Conservation (phyloP, 2,113 vertebrate species). For the Pogonocichla stellata region DNA sequence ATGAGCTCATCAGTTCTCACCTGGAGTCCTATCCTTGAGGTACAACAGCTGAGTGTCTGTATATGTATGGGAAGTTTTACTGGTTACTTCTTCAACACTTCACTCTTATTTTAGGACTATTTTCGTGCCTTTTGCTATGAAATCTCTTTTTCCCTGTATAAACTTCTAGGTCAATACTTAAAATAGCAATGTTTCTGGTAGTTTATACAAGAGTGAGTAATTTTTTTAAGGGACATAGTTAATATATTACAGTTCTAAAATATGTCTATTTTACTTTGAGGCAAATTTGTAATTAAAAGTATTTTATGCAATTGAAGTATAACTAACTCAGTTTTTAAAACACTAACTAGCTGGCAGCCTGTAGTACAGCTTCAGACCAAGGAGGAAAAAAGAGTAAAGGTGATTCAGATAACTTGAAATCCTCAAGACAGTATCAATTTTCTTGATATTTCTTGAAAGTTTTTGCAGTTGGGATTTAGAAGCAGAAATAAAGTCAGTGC, state of each 20-base stretch:
- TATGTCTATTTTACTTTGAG: not conserved
- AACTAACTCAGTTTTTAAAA: not conserved
- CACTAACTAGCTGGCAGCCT: not conserved
- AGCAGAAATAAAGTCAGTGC: not conserved
- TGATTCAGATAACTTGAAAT: not conserved
- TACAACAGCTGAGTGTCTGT: slow-evolving; percentile 19
- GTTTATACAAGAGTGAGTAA: not conserved
- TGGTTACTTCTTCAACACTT: not conserved
- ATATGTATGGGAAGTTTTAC: not conserved
- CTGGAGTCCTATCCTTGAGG: slow-evolving; percentile 95
- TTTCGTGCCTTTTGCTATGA: not conserved
- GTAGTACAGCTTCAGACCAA: not conserved
- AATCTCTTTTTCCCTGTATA: not conserved
- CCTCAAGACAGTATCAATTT: not conserved
- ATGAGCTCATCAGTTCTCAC: slow-evolving; percentile 95
- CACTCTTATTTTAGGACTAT: not conserved
- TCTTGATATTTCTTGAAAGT: not conserved
- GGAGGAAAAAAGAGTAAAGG: not conserved
- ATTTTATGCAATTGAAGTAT: not conserved
- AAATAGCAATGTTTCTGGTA: not conserved
- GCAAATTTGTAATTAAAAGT: not conserved
- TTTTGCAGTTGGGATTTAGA: not conserved
- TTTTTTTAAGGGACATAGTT: not conserved
- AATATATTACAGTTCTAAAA: not conserved
- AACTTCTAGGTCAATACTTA: not conserved